Evolutionary conservation across 2,797 vertebrate genomes (phyloP), one percentile per base, ranked within the genome.

Genomic region (Schizothorax lantsangensis): DNA sequence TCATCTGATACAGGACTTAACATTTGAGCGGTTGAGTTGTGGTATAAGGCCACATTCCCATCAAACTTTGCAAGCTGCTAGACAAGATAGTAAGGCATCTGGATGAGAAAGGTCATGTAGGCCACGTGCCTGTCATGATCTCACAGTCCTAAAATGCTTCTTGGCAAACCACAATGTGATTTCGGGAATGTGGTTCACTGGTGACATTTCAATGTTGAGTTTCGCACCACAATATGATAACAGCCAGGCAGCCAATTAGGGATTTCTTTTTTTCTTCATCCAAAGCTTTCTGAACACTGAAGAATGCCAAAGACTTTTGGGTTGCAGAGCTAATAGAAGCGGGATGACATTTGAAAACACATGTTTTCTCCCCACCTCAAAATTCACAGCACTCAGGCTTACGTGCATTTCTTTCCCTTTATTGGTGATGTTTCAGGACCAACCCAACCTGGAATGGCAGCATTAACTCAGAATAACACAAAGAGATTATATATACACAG

Each of bases 151-250:
- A n/a, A 71, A 79, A 86, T 73, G 64, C 64, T 54, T 81, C 8
- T 14, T 66, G 26, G 73, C 33, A 88, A 81, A 90, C 90, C 89
- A 87, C 84, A 90, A 79, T 85, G 75, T 83, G 62, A 74, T 84
- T 78, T 88, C 83, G 89, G 88, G 91, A 57, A 14, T 49, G 82
- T 64, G 82, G 43, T 47, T 89, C 85, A 80, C 5, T 30, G 75
- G 87, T 95, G 94, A 94, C 93, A 95, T 95, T 95, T 95, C 92
- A 93, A 93, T 88, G 88, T 47, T 74, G 90, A 77, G 77, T 88
- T 79, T 92, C 86, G 90, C 85, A 90, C 88, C 91, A 86, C 88
- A 91, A 87, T 91, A 90, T 84, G 88, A 91, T 85, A 82, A 91
- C 77, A 83, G 87, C 80, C 84, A 86, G 83, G 88, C 86, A 86